Base-by-base conservation (phyloP, 2,888 invertebrate genomes). In the Dichetophora obliterata region DNA sequence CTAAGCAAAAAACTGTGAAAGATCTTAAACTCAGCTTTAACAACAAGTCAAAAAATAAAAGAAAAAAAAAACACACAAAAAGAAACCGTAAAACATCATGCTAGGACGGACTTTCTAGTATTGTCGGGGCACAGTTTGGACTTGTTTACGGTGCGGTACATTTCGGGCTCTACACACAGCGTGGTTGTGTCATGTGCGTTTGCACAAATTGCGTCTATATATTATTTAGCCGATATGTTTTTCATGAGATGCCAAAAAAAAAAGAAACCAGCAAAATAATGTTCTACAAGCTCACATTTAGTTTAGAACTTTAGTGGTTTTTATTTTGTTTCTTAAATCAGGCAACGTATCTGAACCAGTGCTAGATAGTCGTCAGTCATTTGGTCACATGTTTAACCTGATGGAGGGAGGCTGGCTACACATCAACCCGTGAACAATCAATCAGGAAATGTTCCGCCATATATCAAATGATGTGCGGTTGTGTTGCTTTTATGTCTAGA, bases 181-280 rank as follows among this genome's bases (percentile, higher is more conserved):
- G 48, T 43, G 68, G 63, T 16, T 74, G 75, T 63, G 14, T 80
- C 76, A 80, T 80, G 80, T 82, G 81, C 82, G 81, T 81, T 77
- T 82, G 82, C 79, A 80, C 82, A 82, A 82, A 82, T 82, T 82
- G 82, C 80, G 78, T 80, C 77, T 75, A 82, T 82, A 81, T 81
- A 81, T 82, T 81, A 82, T 80, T 76, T 74, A 78, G 75, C 22
- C 59, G 77, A 54, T 50, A 34, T 72, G 22, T 43, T 22, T 22
- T 59, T 16, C 34, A 16, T 37, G 5, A 31, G n/a, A 34, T 27
- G 16, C 63, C 14, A n/a, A 19, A 19, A 31, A 16, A 27, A 63
- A 63, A 31, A 27, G 14, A 16, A 63, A n/a, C 34, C 14, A n/a
- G 16, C 5, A 19, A 19, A 54, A 54, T 34, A 6, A 34, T 63